Percentiles rank a stretch among this genome's conserved stretches.
Evolutionary conservation across 2,797 vertebrate species (phyloP).

Genomic region (Peromyscus melanophrys): DNA sequence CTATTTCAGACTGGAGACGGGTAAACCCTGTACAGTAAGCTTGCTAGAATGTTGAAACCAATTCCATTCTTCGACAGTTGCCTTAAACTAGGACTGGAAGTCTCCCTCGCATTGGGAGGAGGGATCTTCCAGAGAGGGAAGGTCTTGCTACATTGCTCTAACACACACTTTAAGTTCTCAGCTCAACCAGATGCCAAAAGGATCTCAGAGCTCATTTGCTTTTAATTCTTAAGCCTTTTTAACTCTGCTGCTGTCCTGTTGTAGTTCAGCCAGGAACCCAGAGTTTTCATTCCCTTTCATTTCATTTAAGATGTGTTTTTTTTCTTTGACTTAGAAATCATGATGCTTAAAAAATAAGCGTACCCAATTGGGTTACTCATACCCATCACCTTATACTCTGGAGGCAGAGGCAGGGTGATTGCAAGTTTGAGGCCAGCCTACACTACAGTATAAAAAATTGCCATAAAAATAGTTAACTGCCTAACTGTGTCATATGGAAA

Average conservation of each 20-base stretch:
- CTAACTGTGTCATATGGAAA: not conserved
- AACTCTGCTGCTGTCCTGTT: not conserved
- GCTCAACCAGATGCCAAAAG: not conserved
- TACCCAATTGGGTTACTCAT: not conserved
- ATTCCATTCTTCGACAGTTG: constrained; percentile 1
- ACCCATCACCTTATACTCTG: not conserved
- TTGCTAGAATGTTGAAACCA: not conserved
- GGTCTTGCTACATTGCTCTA: not conserved
- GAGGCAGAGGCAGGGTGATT: not conserved
- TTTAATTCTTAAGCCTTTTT: not conserved
- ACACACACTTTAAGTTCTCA: not conserved
- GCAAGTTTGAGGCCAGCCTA: not conserved
- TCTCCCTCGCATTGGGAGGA: not conserved
- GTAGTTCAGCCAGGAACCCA: not conserved
- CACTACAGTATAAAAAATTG: not conserved
- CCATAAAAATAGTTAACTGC: not conserved
- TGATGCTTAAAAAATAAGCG: not conserved
- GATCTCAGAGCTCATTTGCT: not conserved
- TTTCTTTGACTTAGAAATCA: constrained; percentile 33
- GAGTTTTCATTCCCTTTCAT: not conserved
- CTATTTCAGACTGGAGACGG: not conserved
- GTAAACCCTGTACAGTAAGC: not conserved
- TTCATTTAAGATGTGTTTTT: constrained; percentile 8
- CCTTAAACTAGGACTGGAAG: not conserved
- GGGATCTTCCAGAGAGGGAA: not conserved